Base-by-base conservation (phyloP, 2,888 invertebrate genomes). In the Sericinus montela region DNA sequence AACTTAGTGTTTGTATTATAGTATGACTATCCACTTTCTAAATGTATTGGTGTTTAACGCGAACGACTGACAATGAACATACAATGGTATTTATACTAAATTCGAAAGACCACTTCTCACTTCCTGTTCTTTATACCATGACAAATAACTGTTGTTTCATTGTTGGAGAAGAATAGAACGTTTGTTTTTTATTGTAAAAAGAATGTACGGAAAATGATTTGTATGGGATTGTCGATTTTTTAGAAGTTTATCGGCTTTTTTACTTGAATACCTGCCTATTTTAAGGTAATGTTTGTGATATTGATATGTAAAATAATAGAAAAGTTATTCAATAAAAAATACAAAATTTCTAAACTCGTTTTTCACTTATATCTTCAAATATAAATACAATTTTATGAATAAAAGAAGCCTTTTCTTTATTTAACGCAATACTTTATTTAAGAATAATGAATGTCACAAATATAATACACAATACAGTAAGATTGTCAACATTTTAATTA, bases 351-450 rank as follows among this genome's bases (percentile, higher is more conserved):
- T 82, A 83, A 28, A 30, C 13, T 11, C 32, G 46, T 25, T 37
- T 67, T 66, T 72, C 59, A 58, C 65, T 63, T 67, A 38, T 28
- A 36, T 6, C 23, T 23, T 15, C 25, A 25, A 4, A 4, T 34
- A 39, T 14, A 29, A 19, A 2, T 5, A 11, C 0, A 32, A 23
- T 11, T 13, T 14, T 19, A 32, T 11, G 11, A 32, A 32, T 13
- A 3, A 32, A 30, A 11, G 30, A 37, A 30, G 34, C 9, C 3
- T 32, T 19, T 9, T 3, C 32, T 35, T 35, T 10, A 8, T 51
- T 73, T 75, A 87, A 87, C 84, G 85, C 84, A 86, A 80, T 86
- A 77, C 75, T 84, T 84, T 86, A 87, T 84, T 84, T 67, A 70
- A 79, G 87, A 85, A 78, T 85, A 84, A 83, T 83, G 64, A 83